Conservation (phyloP, 37 sponge, comb jelly and placozoan genomes). For the Beroe forskalii region DNA sequence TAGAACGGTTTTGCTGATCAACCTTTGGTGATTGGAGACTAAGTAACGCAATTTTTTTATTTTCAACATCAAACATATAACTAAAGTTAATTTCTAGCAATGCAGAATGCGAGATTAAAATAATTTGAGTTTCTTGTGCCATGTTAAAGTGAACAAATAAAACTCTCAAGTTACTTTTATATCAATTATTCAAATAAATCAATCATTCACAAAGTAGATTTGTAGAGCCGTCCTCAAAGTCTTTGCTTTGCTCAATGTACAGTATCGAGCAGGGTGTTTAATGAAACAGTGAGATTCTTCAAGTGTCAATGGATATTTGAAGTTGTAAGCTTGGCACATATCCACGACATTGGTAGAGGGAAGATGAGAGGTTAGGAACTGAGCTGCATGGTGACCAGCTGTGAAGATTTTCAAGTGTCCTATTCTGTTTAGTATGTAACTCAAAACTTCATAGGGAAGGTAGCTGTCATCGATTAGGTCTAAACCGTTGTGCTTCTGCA, state of each 20-base stretch:
- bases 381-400: background rate
- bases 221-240: background rate
- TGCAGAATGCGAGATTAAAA: background rate
- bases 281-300: background rate
- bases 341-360: too few species aligned
- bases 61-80: too few species aligned
- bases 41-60: too few species aligned
- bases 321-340: background rate
- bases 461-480: too few species aligned
- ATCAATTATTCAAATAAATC: too few species aligned
- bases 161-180: too few species aligned
- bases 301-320: background rate
- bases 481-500: too few species aligned
- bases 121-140: background rate
- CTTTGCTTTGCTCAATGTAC: too few species aligned
- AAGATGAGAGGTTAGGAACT: background rate
- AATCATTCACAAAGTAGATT: too few species aligned
- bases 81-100: too few species aligned
- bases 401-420: background rate
- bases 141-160: background rate
- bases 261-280: background rate
- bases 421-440: background rate
- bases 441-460: background rate
- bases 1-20: too few species aligned
- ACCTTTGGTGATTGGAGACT: too few species aligned